These are phyloP conservation scores for Prunella fulvescens DNA, from an alignment of 2,113 vertebrate species.

Conservation along the genomic window DNA sequence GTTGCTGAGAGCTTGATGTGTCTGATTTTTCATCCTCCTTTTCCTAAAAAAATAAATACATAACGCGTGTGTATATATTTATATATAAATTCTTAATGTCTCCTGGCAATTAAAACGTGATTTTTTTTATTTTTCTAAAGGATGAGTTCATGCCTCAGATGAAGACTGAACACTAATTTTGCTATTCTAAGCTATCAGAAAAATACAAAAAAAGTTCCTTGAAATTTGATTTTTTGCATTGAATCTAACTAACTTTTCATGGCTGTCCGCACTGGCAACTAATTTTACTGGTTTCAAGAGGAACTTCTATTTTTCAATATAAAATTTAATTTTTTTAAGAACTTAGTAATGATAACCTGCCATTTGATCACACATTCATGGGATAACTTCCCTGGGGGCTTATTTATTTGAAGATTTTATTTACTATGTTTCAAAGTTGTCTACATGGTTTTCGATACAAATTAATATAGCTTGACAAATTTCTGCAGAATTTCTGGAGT, in stretches of 20 bases:
- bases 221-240: not conserved
- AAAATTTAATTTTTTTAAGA: not conserved
- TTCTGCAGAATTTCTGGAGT: not conserved
- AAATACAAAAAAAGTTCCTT: not conserved
- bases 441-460: not conserved
- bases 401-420: not conserved
- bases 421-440: not conserved
- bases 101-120: not conserved
- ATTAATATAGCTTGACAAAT: not conserved
- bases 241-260: not conserved
- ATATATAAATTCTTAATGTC: conserved; percentile 55
- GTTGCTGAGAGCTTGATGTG: conserved; percentile 77
- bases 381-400: not conserved
- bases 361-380: not conserved
- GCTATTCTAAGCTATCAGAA: not conserved
- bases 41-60: conserved; percentile 76
- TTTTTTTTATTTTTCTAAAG: not conserved
- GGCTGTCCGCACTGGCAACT: not conserved
- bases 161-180: not conserved
- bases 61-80: conserved; percentile 28
- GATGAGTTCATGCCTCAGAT: not conserved
- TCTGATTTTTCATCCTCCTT: conserved; percentile 84
- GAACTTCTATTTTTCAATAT: not conserved
- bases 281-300: not conserved
- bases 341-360: not conserved